phyloP scores from a whole-genome alignment of 2,888 invertebrate species.

The Leucophenga montana region DNA sequence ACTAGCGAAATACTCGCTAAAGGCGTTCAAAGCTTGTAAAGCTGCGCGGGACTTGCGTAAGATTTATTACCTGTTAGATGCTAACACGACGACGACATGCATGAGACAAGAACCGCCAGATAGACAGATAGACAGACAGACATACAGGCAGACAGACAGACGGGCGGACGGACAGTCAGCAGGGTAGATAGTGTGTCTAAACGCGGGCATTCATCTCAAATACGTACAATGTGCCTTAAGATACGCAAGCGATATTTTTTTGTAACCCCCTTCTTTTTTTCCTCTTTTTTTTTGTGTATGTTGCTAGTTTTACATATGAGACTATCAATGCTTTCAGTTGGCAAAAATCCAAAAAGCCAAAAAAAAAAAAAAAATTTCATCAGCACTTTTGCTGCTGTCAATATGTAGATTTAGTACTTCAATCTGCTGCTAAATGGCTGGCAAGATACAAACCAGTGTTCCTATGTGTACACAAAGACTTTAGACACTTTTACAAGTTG shows the following conservation, averaged over 20 bases:
- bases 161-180: slow-evolving; percentile 10
- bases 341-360: not conserved
- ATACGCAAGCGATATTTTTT: not conserved
- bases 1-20: not conserved
- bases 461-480: no score
- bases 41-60: slow-evolving; percentile 41
- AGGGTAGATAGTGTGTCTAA: not conserved
- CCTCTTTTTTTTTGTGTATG: not conserved
- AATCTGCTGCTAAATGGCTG: not conserved
- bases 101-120: not conserved
- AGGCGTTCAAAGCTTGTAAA: slow-evolving; percentile 11
- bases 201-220: not conserved
- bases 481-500: no score
- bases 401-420: slow-evolving; percentile 16
- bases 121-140: no score
- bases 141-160: slow-evolving; percentile 8
- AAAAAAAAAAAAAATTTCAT: slow-evolving; percentile 5
- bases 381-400: slow-evolving; percentile 22
- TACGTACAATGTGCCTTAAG: no score
- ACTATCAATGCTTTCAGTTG: not conserved
- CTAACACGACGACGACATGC: slow-evolving; percentile 14
- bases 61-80: slow-evolving; percentile 66
- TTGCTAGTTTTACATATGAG: slow-evolving; percentile 17
- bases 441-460: not conserved
- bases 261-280: no score